A percentile compares a stretch with the other conserved stretches of the same genome.
Evolutionary conservation across 2,888 invertebrate species (phyloP).

Genomic region (Phaedon cochleariae): DNA sequence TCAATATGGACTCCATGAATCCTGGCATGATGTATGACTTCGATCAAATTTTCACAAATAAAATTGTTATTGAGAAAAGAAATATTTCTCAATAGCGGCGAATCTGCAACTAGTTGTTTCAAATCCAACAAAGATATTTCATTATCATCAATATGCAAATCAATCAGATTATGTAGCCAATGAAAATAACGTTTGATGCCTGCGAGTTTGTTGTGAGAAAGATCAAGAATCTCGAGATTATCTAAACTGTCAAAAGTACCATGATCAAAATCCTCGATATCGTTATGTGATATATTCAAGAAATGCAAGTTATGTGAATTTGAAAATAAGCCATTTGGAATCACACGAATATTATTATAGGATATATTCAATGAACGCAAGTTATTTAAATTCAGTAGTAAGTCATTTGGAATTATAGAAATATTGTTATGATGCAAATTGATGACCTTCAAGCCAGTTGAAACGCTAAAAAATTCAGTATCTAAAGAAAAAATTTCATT

Average conservation of each 20-base stretch:
- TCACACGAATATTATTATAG: slow-evolving; percentile 31
- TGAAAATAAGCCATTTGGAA: not conserved
- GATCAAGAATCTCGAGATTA: slow-evolving; percentile 17
- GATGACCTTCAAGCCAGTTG: not conserved
- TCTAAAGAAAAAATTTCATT: slow-evolving; percentile 1
- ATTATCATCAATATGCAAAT: slow-evolving; percentile 26
- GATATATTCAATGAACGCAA: slow-evolving; percentile 25
- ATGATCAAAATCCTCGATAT: slow-evolving; percentile 16
- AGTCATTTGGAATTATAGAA: slow-evolving; percentile 5
- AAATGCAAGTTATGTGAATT: not conserved
- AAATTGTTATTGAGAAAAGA: slow-evolving; percentile 17
- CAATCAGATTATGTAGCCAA: slow-evolving; percentile 7
- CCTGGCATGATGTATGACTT: not conserved
- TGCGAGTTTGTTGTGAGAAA: slow-evolving; percentile 21
- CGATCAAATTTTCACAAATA: slow-evolving; percentile 18
- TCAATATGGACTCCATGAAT: not conserved
- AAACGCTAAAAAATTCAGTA: not conserved
- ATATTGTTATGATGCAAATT: slow-evolving; percentile 26
- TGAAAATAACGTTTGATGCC: slow-evolving; percentile 18
- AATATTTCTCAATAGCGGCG: not conserved
- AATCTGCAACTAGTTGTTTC: slow-evolving; percentile 1
- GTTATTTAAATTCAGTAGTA: slow-evolving; percentile 10
- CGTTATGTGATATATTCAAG: not conserved
- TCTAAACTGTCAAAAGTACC: slow-evolving; percentile 25
- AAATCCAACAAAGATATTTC: slow-evolving; percentile 11